Evolutionary conservation across 2,888 invertebrate genomes (phyloP), one percentile per base, ranked within the genome.

Genomic region (Drosophila rubida): DNA sequence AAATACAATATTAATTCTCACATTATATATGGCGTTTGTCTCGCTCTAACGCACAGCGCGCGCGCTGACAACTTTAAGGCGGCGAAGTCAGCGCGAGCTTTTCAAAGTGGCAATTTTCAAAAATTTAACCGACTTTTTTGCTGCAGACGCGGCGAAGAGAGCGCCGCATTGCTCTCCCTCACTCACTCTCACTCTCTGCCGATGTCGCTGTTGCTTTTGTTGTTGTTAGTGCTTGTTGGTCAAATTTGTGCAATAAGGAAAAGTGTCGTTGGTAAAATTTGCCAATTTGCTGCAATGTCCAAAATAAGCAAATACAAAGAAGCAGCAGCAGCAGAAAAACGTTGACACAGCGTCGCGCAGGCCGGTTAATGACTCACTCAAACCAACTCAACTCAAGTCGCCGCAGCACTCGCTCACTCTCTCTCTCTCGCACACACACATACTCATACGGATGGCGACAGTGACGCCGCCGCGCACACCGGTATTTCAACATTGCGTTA

Each of bases 281-380:
- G 42, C 35, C 55, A 53, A 71, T 66, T 62, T 46, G 58, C 72
- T 19, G 19, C 8, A 72, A 61, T 59, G 46, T 46, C 39, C 53
- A 64, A 69, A 58, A 58, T 0, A 27, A 27, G 11, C 9, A 27
- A 27, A 27, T 27, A 27, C 3, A 27, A 27, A 27, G 27, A 8
- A 27, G 9, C 27, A 27, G 27, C 9, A 8, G 27, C 9, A 51
- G 19, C 35, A 45, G 39, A 63, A 71, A 58, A 58, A 50, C 30
- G 62, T 75, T 67, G 59, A 75, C 75, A 62, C 60, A 71, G 55
- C 62, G 57, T 23, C 39, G 54, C 57, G 46, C 78, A 65, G 82
- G 80, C 87, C 78, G 82, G 81, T 84, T 87, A 81, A 87, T 84
- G 83, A 84, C 84, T 86, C 83, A 84, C 81, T 69, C 69, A 75